Conservation (phyloP, 2,797 vertebrate genomes). For the Loris lydekkerianus region DNA sequence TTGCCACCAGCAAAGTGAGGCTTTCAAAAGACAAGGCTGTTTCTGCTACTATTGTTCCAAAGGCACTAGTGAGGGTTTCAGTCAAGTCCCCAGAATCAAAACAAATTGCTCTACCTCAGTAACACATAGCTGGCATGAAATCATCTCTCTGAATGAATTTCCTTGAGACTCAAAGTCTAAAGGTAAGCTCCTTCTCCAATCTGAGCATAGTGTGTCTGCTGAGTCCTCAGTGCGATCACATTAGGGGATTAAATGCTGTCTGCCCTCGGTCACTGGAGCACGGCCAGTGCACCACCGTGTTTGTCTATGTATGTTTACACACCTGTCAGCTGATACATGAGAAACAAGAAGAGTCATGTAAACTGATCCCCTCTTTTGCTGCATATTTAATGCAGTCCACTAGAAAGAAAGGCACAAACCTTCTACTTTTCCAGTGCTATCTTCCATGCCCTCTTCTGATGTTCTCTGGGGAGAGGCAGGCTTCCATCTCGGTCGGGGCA, state of each 20-base stretch:
- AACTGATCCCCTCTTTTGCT: constrained; percentile 92
- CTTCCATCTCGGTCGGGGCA: constrained; percentile 91
- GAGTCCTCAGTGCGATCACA: constrained; percentile 68
- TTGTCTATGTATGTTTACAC: constrained; percentile 96
- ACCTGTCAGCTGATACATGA: constrained; percentile 94
- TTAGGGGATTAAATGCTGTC: constrained; percentile 84
- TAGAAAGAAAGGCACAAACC: constrained; percentile 91
- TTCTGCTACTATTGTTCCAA: not conserved
- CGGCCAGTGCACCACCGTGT: constrained; percentile 89
- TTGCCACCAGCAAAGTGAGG: constrained; percentile 25
- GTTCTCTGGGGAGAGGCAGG: constrained; percentile 92
- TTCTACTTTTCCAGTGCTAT: constrained; percentile 91
- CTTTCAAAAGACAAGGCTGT: not conserved
- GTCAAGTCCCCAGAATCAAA: constrained; percentile 13
- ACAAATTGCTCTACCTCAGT: not conserved
- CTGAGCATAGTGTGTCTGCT: constrained; percentile 33
- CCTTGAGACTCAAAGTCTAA: constrained; percentile 49
- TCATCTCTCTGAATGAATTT: not conserved
- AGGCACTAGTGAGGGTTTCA: not conserved
- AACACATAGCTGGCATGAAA: not conserved
- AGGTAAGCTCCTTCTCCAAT: constrained; percentile 36
- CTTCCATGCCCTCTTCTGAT: constrained; percentile 91
- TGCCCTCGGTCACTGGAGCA: constrained; percentile 85
- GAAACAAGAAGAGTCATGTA: constrained; percentile 95
- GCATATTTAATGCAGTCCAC: constrained; percentile 94